A percentile compares a stretch with the other conserved stretches of the same genome.
phyloP scores from a whole-genome alignment of 2,113 vertebrate species.

The Heptranchias perlo region DNA sequence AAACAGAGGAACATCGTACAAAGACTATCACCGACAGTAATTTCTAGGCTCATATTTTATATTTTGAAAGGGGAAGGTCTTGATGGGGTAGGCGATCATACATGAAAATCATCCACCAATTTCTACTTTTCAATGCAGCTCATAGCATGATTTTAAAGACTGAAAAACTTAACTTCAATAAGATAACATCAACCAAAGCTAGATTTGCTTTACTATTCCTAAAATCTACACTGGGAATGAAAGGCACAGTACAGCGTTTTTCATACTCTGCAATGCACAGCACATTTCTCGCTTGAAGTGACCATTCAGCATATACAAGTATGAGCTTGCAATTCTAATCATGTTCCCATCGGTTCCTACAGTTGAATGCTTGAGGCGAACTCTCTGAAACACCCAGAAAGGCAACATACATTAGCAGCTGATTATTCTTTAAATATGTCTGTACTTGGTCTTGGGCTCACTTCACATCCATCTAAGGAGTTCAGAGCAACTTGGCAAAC shows the following conservation, averaged over 20 bases:
- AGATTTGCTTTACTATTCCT: neutral
- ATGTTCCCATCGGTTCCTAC: neutral
- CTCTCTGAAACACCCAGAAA: slow-evolving; percentile 19
- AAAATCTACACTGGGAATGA: neutral
- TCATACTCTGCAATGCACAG: neutral
- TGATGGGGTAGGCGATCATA: neutral
- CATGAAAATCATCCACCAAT: neutral
- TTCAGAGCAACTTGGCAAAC: slow-evolving; percentile 38
- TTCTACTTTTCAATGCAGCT: neutral
- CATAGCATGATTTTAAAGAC: neutral
- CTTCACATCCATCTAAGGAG: slow-evolving; percentile 39
- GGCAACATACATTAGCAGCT: slow-evolving; percentile 37
- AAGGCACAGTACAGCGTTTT: neutral
- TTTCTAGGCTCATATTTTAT: neutral
- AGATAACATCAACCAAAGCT: neutral
- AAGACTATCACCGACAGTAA: neutral
- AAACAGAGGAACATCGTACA: neutral
- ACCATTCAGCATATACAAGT: neutral
- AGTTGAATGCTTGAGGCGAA: neutral
- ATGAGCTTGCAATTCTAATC: neutral
- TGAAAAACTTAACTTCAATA: neutral
- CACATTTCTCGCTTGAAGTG: neutral
- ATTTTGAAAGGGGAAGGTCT: neutral
- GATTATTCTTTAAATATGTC: neutral
- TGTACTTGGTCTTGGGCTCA: slow-evolving; percentile 31